phyloP scores from a whole-genome alignment of 2,888 invertebrate genomes.

The Tanytarsus gracilentus region DNA sequence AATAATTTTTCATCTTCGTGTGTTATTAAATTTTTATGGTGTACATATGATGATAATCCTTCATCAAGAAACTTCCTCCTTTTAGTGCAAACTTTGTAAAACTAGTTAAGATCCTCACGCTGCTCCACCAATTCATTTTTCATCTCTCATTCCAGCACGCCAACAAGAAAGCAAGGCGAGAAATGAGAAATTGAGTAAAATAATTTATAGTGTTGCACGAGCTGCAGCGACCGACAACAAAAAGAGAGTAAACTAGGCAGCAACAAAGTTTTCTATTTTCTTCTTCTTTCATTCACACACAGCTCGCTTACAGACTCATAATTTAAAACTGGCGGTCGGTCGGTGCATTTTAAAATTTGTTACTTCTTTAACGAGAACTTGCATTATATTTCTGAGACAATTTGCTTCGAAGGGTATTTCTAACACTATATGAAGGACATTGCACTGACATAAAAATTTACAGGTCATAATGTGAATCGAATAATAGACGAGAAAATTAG shows the following conservation, averaged over 20 bases:
- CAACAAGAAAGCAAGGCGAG: neutral
- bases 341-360: conserved; percentile 25
- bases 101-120: no score
- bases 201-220: conserved; percentile 10
- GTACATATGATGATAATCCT: no score
- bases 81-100: no score
- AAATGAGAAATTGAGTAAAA: conserved; percentile 7
- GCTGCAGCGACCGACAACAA: neutral
- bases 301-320: conserved; percentile 23
- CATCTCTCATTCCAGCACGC: neutral
- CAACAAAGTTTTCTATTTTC: conserved; percentile 2
- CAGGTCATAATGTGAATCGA: no score
- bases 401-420: conserved; percentile 3
- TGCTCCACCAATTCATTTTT: neutral
- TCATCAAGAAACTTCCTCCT: no score
- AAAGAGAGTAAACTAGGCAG: neutral
- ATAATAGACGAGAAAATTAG: no score
- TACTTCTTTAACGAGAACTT: conserved; percentile 19
- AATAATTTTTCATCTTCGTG: no score
- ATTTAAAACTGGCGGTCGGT: conserved; percentile 22
- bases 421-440: no score
- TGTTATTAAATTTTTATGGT: no score
- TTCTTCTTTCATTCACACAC: neutral
- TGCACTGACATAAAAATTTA: no score
- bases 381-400: conserved; percentile 10